Conservation (phyloP, 1,140 invertebrate genomes). For the Listronotus oregonensis region DNA sequence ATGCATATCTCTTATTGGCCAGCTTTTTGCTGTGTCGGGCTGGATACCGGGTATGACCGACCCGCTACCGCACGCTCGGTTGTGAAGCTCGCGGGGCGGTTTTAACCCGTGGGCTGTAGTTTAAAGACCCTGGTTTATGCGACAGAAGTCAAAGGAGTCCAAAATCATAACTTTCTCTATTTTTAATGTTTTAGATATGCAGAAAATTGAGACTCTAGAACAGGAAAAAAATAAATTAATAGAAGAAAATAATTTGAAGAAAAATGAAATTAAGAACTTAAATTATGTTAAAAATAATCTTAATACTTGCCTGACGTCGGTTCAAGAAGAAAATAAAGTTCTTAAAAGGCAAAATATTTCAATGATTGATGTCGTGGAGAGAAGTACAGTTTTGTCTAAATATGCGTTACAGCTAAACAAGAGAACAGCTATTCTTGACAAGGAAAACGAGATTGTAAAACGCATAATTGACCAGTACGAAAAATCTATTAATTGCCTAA, state of each 20-base stretch:
- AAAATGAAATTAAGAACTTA: slow-evolving; percentile 2
- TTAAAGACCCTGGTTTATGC: too few species aligned
- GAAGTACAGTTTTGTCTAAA: neutral
- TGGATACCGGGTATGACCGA: too few species aligned
- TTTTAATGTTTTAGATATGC: too few species aligned
- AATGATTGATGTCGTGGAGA: neutral
- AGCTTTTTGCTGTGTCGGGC: too few species aligned
- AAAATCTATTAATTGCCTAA: slow-evolving; percentile 10
- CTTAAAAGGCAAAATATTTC: neutral
- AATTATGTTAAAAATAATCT: neutral
- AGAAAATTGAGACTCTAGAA: neutral
- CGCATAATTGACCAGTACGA: slow-evolving; percentile 6
- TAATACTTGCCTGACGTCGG: neutral
- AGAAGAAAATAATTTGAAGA: neutral
- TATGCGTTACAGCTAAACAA: neutral
- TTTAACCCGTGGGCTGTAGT: too few species aligned
- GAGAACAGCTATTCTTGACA: slow-evolving; percentile 7
- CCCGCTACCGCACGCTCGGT: too few species aligned
- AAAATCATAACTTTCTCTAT: too few species aligned
- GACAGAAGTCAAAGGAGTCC: too few species aligned
- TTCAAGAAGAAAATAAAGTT: neutral
- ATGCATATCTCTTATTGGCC: too few species aligned
- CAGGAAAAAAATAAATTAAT: neutral
- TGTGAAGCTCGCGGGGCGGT: too few species aligned
- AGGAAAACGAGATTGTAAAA: slow-evolving; percentile 3